Evolutionary conservation across 2,797 vertebrate genomes (phyloP).

Genomic region (Microcaecilia unicolor): DNA sequence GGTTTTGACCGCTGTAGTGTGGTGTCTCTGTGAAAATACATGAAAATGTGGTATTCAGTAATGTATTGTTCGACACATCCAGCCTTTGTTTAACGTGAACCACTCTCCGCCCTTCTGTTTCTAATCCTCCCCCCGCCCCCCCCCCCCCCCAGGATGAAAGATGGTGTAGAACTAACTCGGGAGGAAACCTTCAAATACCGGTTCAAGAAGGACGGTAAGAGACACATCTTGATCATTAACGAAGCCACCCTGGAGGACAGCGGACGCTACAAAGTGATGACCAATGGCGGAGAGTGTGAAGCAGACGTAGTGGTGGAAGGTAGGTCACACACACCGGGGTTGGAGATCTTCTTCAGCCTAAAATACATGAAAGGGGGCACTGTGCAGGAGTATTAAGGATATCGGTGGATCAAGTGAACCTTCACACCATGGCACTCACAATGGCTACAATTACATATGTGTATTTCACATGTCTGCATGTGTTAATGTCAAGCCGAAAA

Average conservation of each 20-base stretch:
- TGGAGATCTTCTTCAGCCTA: no score
- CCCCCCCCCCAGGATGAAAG: conserved; percentile 74
- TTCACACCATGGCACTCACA: no score
- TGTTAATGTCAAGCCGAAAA: no score
- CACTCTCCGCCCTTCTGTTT: background rate
- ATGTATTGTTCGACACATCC: no score
- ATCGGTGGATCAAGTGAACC: no score
- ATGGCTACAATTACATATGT: no score
- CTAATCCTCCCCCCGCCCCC: background rate
- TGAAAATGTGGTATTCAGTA: no score
- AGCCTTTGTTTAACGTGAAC: background rate
- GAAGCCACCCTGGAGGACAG: conserved; percentile 71
- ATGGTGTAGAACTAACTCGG: conserved; percentile 75
- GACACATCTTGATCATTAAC: conserved; percentile 74
- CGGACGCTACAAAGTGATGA: conserved; percentile 64
- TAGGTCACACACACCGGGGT: no score
- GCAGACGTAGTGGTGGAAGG: conserved; percentile 84
- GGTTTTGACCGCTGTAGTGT: background rate
- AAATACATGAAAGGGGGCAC: no score
- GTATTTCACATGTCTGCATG: no score
- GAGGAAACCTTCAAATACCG: conserved; percentile 76
- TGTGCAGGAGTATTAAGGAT: no score
- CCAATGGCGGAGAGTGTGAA: conserved; percentile 79
- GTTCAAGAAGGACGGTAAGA: conserved; percentile 84
- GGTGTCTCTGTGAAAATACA: no score